phyloP scores from a whole-genome alignment of 2,888 invertebrate genomes.

The Smittia sp. region DNA sequence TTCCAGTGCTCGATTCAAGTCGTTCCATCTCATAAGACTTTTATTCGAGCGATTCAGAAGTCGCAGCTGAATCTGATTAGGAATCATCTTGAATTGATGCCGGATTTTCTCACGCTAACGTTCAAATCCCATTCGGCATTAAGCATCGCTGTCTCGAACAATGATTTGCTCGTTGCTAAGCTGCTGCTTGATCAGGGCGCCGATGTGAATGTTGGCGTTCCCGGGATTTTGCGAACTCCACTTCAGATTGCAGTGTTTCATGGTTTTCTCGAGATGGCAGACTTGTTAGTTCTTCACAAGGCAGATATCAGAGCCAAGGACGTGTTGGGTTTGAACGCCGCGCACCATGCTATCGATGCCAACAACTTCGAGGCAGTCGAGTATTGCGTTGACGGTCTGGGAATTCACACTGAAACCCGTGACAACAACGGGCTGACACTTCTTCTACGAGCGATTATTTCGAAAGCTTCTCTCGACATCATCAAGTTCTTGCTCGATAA shows the following conservation, averaged over 20 bases:
- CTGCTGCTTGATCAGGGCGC: constrained; percentile 21
- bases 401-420: constrained; percentile 20
- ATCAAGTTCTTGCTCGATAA: neutral
- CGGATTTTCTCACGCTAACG: constrained; percentile 18
- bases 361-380: constrained; percentile 13
- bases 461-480: neutral
- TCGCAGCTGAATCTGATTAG: constrained; percentile 15
- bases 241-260: constrained; percentile 20
- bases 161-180: constrained; percentile 21
- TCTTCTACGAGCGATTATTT: constrained; percentile 2
- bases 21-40: constrained; percentile 26
- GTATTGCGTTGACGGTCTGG: constrained; percentile 16
- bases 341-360: constrained; percentile 26
- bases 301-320: constrained; percentile 7
- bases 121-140: constrained; percentile 13
- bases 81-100: constrained; percentile 18
- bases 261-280: constrained; percentile 30
- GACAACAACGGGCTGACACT: constrained; percentile 15
- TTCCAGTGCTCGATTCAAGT: constrained; percentile 31
- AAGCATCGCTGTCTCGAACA: constrained; percentile 17
- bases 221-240: neutral
- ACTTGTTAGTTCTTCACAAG: neutral
- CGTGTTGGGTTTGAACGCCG: neutral
- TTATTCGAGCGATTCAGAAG: constrained; percentile 28
- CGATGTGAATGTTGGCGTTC: constrained; percentile 33